Base-by-base conservation (phyloP, 35 echinoderm and acorn worm genomes). In the Heliocidaris tuberculata region DNA sequence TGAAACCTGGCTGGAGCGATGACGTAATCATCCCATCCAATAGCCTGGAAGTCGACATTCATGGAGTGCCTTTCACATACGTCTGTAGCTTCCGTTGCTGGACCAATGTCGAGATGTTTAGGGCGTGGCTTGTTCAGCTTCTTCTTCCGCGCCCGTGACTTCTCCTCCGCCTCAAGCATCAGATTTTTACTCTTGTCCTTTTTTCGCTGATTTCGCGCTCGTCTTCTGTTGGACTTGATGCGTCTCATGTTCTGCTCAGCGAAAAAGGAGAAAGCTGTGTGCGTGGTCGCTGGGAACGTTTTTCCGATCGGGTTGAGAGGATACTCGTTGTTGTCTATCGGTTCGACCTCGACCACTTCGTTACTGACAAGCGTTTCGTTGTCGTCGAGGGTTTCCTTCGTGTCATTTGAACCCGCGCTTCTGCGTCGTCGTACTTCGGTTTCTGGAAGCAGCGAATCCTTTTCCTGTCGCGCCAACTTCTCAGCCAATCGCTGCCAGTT, bases 21-120 rank as follows among this genome's bases (percentile, higher is more conserved):
- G 31, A 99, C 96, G 96, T 97, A 97, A 30, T 96, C 96, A 93
- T 97, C 96, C 98, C 98, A 99, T 9, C 97, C 96, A 47, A 97
- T 95, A 5, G 95, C 95, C 59, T 92, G 86, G 49, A 99, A 99
- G 59, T 94, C 96, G 15, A 97, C 97, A 35, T 95, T 92, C 90
- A 99, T 96, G 24, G 93, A 32, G 78, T 97, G 97, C 48, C 98
- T 30, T 16, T 94, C 50, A 56, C 98, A 97, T 12, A 85, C 29
- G 6, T 93, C 93, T 13, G 52, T 31, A 59, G 48, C 94, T 87
- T 47, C 21, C 16, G 59, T 78, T 9, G 49, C 9, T 48, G 86
- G 15, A 6, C 94, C 86, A 29, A 54, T 49, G 21, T 95, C 85
- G 31, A 88, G 47, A 35, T 88, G 50, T 16, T 54, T 59, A 7